A percentile compares a stretch with the other conserved stretches of the same genome.
Conservation (phyloP, 1,140 invertebrate species). For the Wiebesia pumilae region DNA sequence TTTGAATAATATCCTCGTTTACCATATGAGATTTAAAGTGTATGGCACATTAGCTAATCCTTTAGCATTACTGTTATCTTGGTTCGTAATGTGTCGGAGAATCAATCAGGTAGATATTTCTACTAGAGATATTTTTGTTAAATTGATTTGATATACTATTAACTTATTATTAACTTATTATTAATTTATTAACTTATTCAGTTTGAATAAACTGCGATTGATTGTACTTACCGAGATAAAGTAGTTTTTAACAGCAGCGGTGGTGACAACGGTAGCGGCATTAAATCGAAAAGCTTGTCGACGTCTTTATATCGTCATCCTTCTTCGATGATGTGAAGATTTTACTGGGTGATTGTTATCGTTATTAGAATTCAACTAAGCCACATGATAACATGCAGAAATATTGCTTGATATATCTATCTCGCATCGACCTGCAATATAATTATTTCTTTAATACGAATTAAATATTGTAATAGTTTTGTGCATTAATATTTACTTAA, state of each 20-base stretch:
- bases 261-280: neutral
- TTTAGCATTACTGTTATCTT: no score
- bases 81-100: no score
- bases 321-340: slow-evolving; percentile 26
- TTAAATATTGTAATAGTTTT: neutral
- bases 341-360: slow-evolving; percentile 15
- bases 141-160: no score
- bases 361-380: slow-evolving; percentile 33
- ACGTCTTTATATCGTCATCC: slow-evolving; percentile 4
- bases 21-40: no score
- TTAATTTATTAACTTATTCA: no score
- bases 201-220: no score
- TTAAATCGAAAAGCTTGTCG: slow-evolving; percentile 41
- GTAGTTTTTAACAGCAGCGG: neutral
- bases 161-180: no score
- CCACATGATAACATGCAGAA: slow-evolving; percentile 25
- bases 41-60: no score
- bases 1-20: no score
- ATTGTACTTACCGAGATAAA: slow-evolving; percentile 44
- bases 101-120: no score
- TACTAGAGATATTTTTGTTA: no score
- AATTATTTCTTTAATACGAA: slow-evolving; percentile 18
- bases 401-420: slow-evolving; percentile 13
- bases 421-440: slow-evolving; percentile 19
- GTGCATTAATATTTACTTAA: neutral